phyloP scores from a whole-genome alignment of 2,797 vertebrate genomes.

The Lycodopsis pacificus region DNA sequence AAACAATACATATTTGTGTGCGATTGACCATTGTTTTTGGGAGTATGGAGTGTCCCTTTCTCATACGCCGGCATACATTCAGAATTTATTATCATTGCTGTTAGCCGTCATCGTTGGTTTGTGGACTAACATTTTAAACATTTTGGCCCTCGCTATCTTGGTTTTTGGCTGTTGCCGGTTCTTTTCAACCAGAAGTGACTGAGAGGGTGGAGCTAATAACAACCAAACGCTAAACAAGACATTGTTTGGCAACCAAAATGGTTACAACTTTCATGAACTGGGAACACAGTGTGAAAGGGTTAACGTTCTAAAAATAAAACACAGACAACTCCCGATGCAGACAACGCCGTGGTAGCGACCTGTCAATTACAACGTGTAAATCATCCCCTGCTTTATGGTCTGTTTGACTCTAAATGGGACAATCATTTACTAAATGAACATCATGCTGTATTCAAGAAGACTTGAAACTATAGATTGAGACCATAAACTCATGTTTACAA shows the following conservation, averaged over 20 bases:
- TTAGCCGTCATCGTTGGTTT: too few relatives aligned
- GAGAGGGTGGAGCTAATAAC: background rate
- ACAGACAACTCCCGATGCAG: background rate
- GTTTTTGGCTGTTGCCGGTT: background rate
- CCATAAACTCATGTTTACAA: too few relatives aligned
- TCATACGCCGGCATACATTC: background rate
- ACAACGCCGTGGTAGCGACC: background rate
- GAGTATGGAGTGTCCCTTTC: background rate
- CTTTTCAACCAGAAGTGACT: too few relatives aligned
- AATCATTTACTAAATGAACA: too few relatives aligned
- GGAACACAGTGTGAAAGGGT: background rate
- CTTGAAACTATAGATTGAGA: background rate
- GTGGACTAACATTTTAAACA: background rate
- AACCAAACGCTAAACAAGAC: background rate
- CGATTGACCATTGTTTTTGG: background rate
- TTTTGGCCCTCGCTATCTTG: background rate
- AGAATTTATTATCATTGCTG: background rate
- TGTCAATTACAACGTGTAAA: background rate
- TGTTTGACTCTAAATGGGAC: too few relatives aligned
- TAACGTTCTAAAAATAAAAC: background rate
- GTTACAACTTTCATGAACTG: background rate
- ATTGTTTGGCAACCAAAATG: background rate
- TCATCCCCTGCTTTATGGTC: too few relatives aligned
- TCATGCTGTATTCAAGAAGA: background rate
- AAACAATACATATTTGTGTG: background rate